A percentile compares a stretch with the other conserved stretches of the same genome.
These are phyloP conservation scores for Microtus montanus DNA, from an alignment of 2,113 vertebrate species.

Conservation along the genomic window DNA sequence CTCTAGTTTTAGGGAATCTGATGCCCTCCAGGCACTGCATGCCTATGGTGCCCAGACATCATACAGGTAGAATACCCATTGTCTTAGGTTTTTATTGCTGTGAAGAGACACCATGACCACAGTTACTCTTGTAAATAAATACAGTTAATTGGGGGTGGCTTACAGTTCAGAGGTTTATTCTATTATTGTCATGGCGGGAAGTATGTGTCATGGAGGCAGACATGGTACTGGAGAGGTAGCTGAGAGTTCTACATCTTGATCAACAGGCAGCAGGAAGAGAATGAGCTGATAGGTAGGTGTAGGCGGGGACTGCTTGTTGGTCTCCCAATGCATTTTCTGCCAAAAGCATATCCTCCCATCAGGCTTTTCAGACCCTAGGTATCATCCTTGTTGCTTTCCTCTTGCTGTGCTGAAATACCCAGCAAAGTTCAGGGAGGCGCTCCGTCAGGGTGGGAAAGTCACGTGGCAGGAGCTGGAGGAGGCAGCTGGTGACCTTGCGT, in stretches of 20 bases:
- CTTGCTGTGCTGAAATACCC: neutral
- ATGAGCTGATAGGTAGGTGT: too few relatives aligned
- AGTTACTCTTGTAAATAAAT: neutral
- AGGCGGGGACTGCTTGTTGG: too few relatives aligned
- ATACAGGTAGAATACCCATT: neutral
- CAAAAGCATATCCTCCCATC: neutral
- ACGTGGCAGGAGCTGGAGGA: neutral
- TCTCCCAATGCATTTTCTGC: neutral
- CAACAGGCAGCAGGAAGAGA: too few relatives aligned
- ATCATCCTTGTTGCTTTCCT: neutral
- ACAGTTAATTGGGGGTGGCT: neutral
- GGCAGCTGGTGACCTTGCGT: neutral
- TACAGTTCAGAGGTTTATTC: neutral
- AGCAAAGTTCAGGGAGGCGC: neutral
- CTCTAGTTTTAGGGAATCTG: neutral
- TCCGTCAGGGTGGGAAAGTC: neutral
- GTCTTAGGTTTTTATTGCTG: neutral
- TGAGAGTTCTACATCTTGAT: neutral
- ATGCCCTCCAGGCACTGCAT: neutral
- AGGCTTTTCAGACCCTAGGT: neutral
- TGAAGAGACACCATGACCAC: neutral
- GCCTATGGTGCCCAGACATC: neutral
- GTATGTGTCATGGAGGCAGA: neutral
- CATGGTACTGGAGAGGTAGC: neutral
- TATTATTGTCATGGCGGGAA: neutral